phyloP scores from a whole-genome alignment of 2,113 vertebrate species.

The Stegastes partitus region DNA sequence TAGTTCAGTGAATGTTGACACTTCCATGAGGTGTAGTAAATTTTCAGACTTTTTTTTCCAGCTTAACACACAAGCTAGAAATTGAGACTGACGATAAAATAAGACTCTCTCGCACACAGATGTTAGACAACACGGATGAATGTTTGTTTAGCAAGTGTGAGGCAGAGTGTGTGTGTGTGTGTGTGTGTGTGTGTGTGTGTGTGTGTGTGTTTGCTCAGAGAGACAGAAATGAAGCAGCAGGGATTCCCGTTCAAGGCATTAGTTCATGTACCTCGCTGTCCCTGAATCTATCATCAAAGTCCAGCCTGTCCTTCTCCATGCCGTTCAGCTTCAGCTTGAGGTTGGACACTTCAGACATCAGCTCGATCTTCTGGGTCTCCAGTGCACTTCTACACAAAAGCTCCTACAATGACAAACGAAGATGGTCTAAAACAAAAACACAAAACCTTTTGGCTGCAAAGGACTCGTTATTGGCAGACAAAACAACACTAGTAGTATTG shows the following conservation, averaged over 20 bases:
- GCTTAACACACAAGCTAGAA: slow-evolving; percentile 34
- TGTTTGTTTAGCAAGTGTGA: slow-evolving; percentile 17
- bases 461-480: not conserved
- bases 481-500: not conserved
- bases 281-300: slow-evolving; percentile 91
- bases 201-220: not conserved
- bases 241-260: not conserved
- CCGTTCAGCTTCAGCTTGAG: slow-evolving; percentile 92
- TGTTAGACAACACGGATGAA: slow-evolving; percentile 37
- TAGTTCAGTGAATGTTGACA: not conserved
- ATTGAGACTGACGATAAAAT: slow-evolving; percentile 19
- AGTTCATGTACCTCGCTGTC: slow-evolving; percentile 90
- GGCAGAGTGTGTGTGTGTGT: not conserved
- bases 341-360: slow-evolving; percentile 95
- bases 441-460: not conserved
- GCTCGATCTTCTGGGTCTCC: slow-evolving; percentile 95
- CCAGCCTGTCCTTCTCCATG: slow-evolving; percentile 90
- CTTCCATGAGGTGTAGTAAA: not conserved
- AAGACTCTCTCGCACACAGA: slow-evolving; percentile 32
- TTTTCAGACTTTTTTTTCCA: not conserved
- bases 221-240: slow-evolving; percentile 15
- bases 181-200: slow-evolving; percentile 10
- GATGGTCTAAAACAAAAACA: not conserved
- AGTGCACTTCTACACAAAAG: slow-evolving; percentile 92
- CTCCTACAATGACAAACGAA: slow-evolving; percentile 84